Evolutionary conservation across 2,113 vertebrate genomes (phyloP), one percentile per base, ranked within the genome.

Genomic region (Nanger granti): DNA sequence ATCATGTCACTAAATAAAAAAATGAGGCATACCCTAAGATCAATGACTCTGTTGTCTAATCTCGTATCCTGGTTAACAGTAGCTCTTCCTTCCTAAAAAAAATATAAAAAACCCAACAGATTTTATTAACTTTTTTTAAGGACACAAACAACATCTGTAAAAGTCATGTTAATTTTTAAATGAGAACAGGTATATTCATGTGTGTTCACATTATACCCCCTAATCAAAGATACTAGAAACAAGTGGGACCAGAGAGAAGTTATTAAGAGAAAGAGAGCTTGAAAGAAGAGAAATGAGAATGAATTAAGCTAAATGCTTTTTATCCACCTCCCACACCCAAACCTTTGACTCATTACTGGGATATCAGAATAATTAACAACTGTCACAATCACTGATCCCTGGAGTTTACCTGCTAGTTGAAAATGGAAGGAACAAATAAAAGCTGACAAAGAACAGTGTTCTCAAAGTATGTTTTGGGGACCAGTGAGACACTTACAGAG

Each of bases 1-100:
- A 85, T n/a, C 7, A 64, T 0, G n/a, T 87, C 44, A 95, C 6
- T 96, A 93, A 97, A 96, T 62, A 96, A 93, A 95, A 44, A 95
- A 94, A 97, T 29, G 34, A 98, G 41, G 29, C 99, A 99, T 99
- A 99, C 99, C 99, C 99, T 99, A 97, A 99, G 99, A 98, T 99
- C 99, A 98, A 99, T 99, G 97, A 99, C 99, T 98, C 99, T 99
- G 99, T 99, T 99, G 99, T 99, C 99, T 99, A 99, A 99, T 98
- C 99, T 99, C 97, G 99, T 99, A 99, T 99, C 99, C 97, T 99
- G 99, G 98, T 99, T 99, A 96, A 99, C 99, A 44, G 99, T 99
- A 96, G 99, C 99, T 99, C 99, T 99, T 98, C 99, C 99, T 98
- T 99, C 99, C 99, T 99, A 97, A 97, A 98, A 98, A 91, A 82